Base-by-base conservation (phyloP, 2,113 vertebrate species). In the Spea bombifrons region DNA sequence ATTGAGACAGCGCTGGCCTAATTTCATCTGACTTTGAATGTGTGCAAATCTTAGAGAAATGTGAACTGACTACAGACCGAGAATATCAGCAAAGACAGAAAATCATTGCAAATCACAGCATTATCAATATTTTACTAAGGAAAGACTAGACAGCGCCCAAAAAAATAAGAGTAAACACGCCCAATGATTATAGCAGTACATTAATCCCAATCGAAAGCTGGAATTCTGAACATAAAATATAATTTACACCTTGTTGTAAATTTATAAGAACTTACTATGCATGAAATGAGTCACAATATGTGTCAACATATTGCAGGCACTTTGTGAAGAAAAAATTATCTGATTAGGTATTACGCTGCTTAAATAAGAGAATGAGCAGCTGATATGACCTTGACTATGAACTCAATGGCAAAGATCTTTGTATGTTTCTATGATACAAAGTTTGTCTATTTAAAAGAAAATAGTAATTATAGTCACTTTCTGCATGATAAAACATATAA, bases 11-110 rank as follows among this genome's bases (percentile, higher is more conserved):
- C 88, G 91, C 87, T 94, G 92, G 86, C 90, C 94, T 96, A 95
- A 97, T 98, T 96, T 95, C 91, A 93, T 95, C 85, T 93, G 94
- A 98, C 94, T 96, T 86, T 84, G 90, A 93, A 94, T 91, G 89
- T 91, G 93, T 89, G 88, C 83, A 89, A 90, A 95, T 94, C 90
- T 93, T 86, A 93, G 90, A 75, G 82, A 88, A 90, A 93, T 85
- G 83, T 85, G 84, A 93, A 92, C 85, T 89, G 90, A 90, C 89
- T 88, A 83, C 67, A 86, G 80, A 78, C 83, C 77, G 73, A 81
- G 84, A 88, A 90, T 87, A 92, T 85, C 82, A 83, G 76, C 73
- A 83, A 87, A 90, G 88, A 90, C 87, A 91, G 88, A 91, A 92
- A 92, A 92, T 93, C 83, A 90, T 93, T 95, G 91, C 90, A 90